These are phyloP conservation scores for Protonemura montana DNA, from an alignment of 2,888 invertebrate species.

Conservation along the genomic window DNA sequence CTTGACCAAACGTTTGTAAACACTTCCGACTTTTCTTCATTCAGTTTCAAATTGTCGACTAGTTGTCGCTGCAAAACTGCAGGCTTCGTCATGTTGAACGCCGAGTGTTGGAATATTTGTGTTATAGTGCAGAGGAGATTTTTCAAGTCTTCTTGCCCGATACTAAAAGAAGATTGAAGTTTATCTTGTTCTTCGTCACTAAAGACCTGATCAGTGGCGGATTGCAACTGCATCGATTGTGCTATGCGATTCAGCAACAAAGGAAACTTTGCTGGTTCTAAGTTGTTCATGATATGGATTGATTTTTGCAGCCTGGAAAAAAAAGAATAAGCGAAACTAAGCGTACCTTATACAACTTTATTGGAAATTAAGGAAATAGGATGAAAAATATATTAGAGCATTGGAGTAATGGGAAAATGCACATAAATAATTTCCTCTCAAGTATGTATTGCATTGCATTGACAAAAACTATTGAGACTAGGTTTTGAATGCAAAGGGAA, in stretches of 20 bases:
- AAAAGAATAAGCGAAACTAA: too few relatives aligned
- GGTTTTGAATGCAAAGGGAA: too few relatives aligned
- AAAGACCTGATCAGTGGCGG: slow-evolving; percentile 45
- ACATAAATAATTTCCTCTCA: too few relatives aligned
- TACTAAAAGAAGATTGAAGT: slow-evolving; percentile 47
- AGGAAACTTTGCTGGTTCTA: slow-evolving; percentile 50
- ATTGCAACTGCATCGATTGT: slow-evolving; percentile 44
- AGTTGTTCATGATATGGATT: slow-evolving; percentile 46
- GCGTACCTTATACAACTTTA: too few relatives aligned
- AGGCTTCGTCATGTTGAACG: slow-evolving; percentile 61
- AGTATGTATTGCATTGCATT: too few relatives aligned
- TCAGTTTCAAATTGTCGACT: slow-evolving; percentile 61
- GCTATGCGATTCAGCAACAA: slow-evolving; percentile 49
- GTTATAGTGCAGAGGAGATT: slow-evolving; percentile 47
- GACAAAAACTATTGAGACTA: too few relatives aligned
- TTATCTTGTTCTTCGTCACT: slow-evolving; percentile 50
- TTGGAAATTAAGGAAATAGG: too few relatives aligned
- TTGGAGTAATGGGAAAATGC: too few relatives aligned
- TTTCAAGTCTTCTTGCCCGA: slow-evolving; percentile 47
- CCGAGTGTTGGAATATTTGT: slow-evolving; percentile 49
- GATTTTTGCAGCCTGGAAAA: slow-evolving; percentile 48
- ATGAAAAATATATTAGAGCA: too few relatives aligned
- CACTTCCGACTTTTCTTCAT: slow-evolving; percentile 64
- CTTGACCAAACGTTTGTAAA: slow-evolving; percentile 65
- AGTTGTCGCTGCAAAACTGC: slow-evolving; percentile 62